A percentile compares a stretch with the other conserved stretches of the same genome.
Conservation (phyloP, 1,140 invertebrate species). For the Achatina immaculata region DNA sequence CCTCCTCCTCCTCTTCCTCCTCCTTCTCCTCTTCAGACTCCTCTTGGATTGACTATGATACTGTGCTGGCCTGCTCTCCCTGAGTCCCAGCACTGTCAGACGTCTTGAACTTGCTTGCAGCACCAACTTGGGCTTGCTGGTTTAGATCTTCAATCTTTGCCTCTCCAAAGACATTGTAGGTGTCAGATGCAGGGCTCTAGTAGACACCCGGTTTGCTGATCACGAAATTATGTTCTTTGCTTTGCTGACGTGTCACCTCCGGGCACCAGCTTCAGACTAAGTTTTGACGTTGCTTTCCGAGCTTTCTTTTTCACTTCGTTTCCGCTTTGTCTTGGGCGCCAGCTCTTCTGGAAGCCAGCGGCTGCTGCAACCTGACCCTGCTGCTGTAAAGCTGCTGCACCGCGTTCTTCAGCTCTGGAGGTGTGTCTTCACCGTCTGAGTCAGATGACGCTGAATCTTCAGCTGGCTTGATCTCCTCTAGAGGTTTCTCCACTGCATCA, state of each 20-base stretch:
- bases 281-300: slow-evolving; percentile 97
- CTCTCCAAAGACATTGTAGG: slow-evolving; percentile 99
- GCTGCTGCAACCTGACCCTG: slow-evolving; percentile 72
- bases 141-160: slow-evolving; percentile 99
- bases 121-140: slow-evolving; percentile 98
- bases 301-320: slow-evolving; percentile 98
- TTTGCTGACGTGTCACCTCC: slow-evolving; percentile 96
- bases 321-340: slow-evolving; percentile 94
- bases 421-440: slow-evolving; percentile 80
- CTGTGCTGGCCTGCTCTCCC: slow-evolving; percentile 55
- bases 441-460: slow-evolving; percentile 46
- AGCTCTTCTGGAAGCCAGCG: slow-evolving; percentile 83
- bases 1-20: slow-evolving; percentile 55
- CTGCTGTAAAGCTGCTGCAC: slow-evolving; percentile 37
- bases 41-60: slow-evolving; percentile 71
- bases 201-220: slow-evolving; percentile 99
- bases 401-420: slow-evolving; percentile 84
- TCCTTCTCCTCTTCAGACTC: slow-evolving; percentile 74
- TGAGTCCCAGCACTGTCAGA: slow-evolving; percentile 54
- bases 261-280: too few relatives aligned
- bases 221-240: slow-evolving; percentile 99
- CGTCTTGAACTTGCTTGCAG: slow-evolving; percentile 91
- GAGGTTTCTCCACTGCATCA: slow-evolving; percentile 56
- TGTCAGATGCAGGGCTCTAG: slow-evolving; percentile 99
- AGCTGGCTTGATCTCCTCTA: slow-evolving; percentile 48